Evolutionary conservation across 1,140 invertebrate species (phyloP).

Genomic region (Caenorhabditis latens): DNA sequence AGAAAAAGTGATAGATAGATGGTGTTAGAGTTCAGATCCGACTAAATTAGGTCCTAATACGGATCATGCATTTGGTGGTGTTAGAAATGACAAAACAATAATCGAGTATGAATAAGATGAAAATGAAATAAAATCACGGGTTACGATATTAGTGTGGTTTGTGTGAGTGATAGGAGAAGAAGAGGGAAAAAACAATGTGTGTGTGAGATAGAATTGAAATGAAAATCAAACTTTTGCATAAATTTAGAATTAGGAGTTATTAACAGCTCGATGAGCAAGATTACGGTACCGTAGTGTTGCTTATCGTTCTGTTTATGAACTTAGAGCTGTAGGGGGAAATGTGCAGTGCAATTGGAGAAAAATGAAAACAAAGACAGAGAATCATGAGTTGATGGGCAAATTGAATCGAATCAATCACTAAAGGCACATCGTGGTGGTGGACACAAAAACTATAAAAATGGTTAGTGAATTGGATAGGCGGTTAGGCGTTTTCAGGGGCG

Average conservation of each 20-base stretch:
- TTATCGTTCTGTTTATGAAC: too few species aligned
- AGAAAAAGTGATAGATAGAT: neutral
- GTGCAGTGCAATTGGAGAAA: constrained; percentile 1
- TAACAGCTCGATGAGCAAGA: too few species aligned
- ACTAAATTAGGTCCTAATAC: constrained; percentile 8
- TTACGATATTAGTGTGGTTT: constrained; percentile 2
- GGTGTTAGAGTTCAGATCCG: constrained; percentile 31
- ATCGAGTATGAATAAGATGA: neutral
- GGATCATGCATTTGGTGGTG: constrained; percentile 35
- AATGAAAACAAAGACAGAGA: constrained; percentile 20
- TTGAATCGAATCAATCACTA: constrained; percentile 45
- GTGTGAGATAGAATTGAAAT: neutral
- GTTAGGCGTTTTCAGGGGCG: neutral
- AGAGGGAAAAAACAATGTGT: neutral
- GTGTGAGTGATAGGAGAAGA: neutral
- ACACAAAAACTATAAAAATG: constrained; percentile 50
- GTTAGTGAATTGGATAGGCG: constrained; percentile 12
- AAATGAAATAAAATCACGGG: constrained; percentile 18
- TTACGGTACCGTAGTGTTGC: too few species aligned
- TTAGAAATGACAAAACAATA: neutral
- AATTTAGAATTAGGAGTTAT: neutral
- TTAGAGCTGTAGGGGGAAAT: neutral
- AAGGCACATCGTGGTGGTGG: constrained; percentile 50
- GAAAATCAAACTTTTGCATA: neutral
- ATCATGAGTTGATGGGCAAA: constrained; percentile 29